Conservation (phyloP, 1,140 invertebrate species). For the Chymomyza costata region DNA sequence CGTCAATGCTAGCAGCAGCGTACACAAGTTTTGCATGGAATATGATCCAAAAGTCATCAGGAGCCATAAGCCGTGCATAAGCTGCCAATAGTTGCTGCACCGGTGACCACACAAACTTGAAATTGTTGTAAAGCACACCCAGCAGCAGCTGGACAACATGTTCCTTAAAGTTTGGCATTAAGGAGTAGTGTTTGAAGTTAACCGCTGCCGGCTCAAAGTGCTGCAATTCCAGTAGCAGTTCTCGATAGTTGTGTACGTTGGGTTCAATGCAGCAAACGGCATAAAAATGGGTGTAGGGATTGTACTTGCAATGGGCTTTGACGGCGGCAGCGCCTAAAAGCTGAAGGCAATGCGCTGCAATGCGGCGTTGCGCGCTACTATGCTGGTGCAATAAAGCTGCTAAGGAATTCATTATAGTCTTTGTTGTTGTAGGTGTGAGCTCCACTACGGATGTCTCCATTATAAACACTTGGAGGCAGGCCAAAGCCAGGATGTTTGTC, state of each 20-base stretch:
- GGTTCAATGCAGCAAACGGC: constrained; percentile 81
- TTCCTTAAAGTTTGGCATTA: constrained; percentile 78
- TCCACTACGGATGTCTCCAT: constrained; percentile 13
- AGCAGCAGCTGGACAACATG: constrained; percentile 86
- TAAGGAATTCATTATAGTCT: constrained; percentile 5
- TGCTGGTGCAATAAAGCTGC: constrained; percentile 16
- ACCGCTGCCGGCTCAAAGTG: constrained; percentile 81
- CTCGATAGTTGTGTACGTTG: constrained; percentile 85
- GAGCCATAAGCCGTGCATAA: constrained; percentile 81
- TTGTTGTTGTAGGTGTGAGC: background rate
- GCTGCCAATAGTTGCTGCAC: constrained; percentile 83
- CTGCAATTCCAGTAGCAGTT: constrained; percentile 84
- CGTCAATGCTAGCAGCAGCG: constrained; percentile 68
- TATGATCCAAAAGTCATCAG: constrained; percentile 85
- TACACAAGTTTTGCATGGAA: constrained; percentile 81
- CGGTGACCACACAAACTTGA: constrained; percentile 92
- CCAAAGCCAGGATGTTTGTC: constrained; percentile 34
- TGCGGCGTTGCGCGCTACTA: constrained; percentile 42
- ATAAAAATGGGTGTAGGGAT: constrained; percentile 81
- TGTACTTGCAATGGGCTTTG: constrained; percentile 9
- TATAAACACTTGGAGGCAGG: constrained; percentile 41
- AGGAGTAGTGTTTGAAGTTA: constrained; percentile 77
- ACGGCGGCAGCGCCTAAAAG: constrained; percentile 12
- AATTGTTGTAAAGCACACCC: constrained; percentile 90
- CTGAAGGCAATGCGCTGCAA: constrained; percentile 55